Base-by-base conservation (phyloP, 1,140 invertebrate genomes). In the Leptoteleia sp. region DNA sequence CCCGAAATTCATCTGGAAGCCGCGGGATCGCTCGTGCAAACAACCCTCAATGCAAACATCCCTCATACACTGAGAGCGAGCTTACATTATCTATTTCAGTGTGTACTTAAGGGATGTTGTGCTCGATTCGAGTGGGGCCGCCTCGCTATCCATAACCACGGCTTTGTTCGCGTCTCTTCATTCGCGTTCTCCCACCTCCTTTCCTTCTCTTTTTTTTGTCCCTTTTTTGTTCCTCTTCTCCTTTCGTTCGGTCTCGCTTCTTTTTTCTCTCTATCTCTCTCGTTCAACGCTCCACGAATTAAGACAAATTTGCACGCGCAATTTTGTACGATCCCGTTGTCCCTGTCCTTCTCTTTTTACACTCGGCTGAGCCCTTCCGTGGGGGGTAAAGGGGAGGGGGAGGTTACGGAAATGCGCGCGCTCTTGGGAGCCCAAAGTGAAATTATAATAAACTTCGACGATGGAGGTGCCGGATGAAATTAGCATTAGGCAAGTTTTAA, bases 71-170 rank as follows among this genome's bases (percentile, higher is more conserved):
- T 42, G 59, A 79, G 72, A 79, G 67, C 78, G 79, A 79, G 84
- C 84, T 87, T 82, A 85, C 80, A 86, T 87, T 83, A 84, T 86
- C 81, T 83, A 82, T 84, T 84, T 85, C 82, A 67, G 4, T 84
- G 82, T 86, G 84, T 85, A 84, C 81, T 82, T 81, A 82, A 86
- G 83, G 80, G 83, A 87, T 84, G 77, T 79, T 82, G 68, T 62
- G 59, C 67, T 81, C 61, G 67, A 79, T 55, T 79, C 80, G 40
- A 79, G 61, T 72, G 45, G 72, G 76, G 76, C 45, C 48, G 59
- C 64, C 45, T 70, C 47, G 72, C 52, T 48, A 80, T 72, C 72
- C 72, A 59, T 75, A 79, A 61, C 70, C 11, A 35, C 61, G 29
- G 57, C 67, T 72, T 76, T 80, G 72, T 80, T 65, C 67, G 54